These are phyloP conservation scores for Corythucha ciliata DNA, from an alignment of 2,888 invertebrate genomes.

Conservation along the genomic window DNA sequence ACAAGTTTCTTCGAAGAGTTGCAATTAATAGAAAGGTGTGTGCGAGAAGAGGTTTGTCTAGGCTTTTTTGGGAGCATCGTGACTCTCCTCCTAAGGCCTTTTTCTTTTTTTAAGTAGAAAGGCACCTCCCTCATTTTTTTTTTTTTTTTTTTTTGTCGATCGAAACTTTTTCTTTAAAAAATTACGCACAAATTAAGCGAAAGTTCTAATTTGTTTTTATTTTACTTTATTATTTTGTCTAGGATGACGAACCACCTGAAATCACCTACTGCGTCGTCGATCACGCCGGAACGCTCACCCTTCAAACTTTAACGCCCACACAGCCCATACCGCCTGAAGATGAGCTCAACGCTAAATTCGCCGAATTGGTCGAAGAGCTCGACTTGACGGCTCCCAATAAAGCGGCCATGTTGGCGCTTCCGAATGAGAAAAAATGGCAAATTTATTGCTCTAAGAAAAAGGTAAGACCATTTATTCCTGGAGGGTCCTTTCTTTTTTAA, in stretches of 20 bases:
- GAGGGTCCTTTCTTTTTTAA: neutral
- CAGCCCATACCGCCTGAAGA: slow-evolving; percentile 89
- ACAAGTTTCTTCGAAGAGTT: too few relatives aligned
- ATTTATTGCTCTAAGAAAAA: slow-evolving; percentile 80
- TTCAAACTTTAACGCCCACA: slow-evolving; percentile 83
- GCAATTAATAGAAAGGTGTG: too few relatives aligned
- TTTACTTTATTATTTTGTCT: neutral
- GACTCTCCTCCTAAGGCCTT: too few relatives aligned
- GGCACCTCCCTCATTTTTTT: too few relatives aligned
- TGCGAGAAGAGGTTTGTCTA: too few relatives aligned
- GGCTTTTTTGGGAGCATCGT: too few relatives aligned
- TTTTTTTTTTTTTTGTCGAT: too few relatives aligned
- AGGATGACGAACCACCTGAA: slow-evolving; percentile 93
- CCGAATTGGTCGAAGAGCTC: slow-evolving; percentile 89
- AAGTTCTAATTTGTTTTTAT: neutral
- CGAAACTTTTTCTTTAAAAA: too few relatives aligned
- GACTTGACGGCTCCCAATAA: slow-evolving; percentile 89
- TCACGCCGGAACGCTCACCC: slow-evolving; percentile 71
- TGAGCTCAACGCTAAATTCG: slow-evolving; percentile 86
- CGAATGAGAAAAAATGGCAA: slow-evolving; percentile 95
- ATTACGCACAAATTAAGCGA: neutral
- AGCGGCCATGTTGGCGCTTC: slow-evolving; percentile 85
- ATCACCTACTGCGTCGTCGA: slow-evolving; percentile 91
- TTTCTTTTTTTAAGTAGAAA: too few relatives aligned
- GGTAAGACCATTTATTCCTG: slow-evolving; percentile 37